Conservation (phyloP, 1,140 invertebrate species). For the Nylanderia fulva region DNA sequence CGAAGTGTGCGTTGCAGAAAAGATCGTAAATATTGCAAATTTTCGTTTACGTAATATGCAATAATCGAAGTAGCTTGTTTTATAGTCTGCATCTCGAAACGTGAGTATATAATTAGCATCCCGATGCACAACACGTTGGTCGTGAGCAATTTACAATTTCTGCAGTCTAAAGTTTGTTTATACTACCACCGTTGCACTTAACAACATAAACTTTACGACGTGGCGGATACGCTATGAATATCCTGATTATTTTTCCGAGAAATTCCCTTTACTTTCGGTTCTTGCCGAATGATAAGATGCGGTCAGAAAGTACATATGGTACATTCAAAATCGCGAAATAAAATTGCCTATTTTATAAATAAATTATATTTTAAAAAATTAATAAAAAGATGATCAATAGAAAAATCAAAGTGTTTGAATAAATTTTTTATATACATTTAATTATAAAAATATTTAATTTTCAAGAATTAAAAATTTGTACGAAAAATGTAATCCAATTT, state of each 20-base stretch:
- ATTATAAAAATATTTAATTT: too few relatives aligned
- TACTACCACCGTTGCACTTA: neutral
- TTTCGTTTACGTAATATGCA: constrained; percentile 6
- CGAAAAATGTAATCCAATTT: neutral
- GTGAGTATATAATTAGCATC: constrained; percentile 28
- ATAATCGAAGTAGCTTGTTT: constrained; percentile 17
- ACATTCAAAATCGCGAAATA: neutral
- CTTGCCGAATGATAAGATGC: constrained; percentile 1
- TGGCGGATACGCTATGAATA: constrained; percentile 10
- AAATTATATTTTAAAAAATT: too few relatives aligned
- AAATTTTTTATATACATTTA: too few relatives aligned
- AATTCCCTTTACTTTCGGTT: constrained; percentile 48
- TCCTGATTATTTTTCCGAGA: constrained; percentile 27
- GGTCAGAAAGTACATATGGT: neutral
- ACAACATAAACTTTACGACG: constrained; percentile 34
- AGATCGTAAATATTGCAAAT: constrained; percentile 11
- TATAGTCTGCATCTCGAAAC: neutral
- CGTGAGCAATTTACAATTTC: constrained; percentile 27
- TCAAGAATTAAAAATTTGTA: neutral
- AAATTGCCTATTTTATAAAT: too few relatives aligned
- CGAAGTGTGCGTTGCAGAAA: neutral
- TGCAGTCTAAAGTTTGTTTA: constrained; percentile 15
- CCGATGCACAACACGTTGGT: neutral
- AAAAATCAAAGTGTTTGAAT: too few relatives aligned
- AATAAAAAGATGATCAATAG: neutral